Evolutionary conservation across 2,113 vertebrate species (phyloP).

Genomic region (Eretmochelys imbricata): DNA sequence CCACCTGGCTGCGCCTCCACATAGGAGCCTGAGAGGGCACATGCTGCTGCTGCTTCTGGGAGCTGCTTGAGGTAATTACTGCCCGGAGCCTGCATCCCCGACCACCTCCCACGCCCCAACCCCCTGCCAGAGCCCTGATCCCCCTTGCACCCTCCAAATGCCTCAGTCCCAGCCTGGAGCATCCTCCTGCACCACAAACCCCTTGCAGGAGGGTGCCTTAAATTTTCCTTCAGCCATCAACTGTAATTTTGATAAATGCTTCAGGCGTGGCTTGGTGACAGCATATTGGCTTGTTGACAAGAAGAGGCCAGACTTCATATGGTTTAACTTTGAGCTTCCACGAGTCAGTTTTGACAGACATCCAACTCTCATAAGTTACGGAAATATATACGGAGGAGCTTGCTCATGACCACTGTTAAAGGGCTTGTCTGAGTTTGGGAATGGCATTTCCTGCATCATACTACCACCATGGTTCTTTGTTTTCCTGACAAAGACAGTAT

Average conservation of each 20-base stretch:
- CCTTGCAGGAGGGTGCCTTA: background rate
- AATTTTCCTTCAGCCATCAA: background rate
- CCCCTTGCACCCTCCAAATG: too few species aligned
- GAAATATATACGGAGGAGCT: background rate
- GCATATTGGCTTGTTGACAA: background rate
- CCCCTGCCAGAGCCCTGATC: too few species aligned
- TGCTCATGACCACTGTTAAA: background rate
- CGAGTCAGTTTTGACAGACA: background rate
- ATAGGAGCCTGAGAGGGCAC: too few species aligned
- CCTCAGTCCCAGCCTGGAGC: too few species aligned
- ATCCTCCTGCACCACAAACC: too few species aligned
- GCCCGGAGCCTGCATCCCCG: too few species aligned
- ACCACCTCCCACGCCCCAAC: too few species aligned
- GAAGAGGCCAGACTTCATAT: background rate
- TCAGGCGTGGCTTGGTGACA: accelerated
- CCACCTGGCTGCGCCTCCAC: too few species aligned
- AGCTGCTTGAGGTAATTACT: too few species aligned
- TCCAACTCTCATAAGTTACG: background rate
- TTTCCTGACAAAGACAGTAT: background rate
- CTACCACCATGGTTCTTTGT: background rate
- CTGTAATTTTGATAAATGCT: background rate
- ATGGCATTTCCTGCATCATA: background rate
- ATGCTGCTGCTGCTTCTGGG: too few species aligned
- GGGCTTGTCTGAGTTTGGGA: background rate
- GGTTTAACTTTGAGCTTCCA: background rate